phyloP scores from a whole-genome alignment of 2,113 vertebrate genomes.

The Podarcis raffonei region DNA sequence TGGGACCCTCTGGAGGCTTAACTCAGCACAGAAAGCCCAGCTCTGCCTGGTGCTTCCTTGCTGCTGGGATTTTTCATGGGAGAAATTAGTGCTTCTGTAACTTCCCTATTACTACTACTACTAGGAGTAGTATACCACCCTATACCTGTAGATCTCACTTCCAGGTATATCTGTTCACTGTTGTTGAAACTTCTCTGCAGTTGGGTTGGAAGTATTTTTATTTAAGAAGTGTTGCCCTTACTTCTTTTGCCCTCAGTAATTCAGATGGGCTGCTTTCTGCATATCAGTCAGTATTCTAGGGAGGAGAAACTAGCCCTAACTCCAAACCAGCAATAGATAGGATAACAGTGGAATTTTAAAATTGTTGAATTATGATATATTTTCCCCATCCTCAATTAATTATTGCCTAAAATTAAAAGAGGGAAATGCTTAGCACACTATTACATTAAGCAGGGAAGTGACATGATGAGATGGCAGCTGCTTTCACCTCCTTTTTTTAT shows the following conservation, averaged over 20 bases:
- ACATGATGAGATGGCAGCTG: neutral
- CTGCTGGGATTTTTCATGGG: no score
- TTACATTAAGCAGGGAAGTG: neutral
- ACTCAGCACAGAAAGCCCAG: no score
- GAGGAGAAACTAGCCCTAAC: neutral
- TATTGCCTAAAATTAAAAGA: neutral
- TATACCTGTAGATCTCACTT: no score
- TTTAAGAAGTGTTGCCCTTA: neutral
- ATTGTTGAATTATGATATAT: neutral
- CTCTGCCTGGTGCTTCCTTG: no score
- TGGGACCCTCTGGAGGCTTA: no score
- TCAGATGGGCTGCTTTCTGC: neutral
- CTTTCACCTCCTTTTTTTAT: neutral
- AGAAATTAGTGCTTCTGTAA: no score
- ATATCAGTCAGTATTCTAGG: neutral
- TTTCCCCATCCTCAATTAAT: neutral
- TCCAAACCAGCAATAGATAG: neutral
- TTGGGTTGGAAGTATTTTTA: neutral
- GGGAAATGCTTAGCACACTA: neutral
- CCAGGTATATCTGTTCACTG: no score
- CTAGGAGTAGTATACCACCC: no score
- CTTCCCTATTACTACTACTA: no score
- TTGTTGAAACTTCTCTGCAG: neutral
- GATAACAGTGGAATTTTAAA: neutral
- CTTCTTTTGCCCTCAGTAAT: neutral